phyloP scores from a whole-genome alignment of 2,888 invertebrate species.

The Parascotia fuliginaria region DNA sequence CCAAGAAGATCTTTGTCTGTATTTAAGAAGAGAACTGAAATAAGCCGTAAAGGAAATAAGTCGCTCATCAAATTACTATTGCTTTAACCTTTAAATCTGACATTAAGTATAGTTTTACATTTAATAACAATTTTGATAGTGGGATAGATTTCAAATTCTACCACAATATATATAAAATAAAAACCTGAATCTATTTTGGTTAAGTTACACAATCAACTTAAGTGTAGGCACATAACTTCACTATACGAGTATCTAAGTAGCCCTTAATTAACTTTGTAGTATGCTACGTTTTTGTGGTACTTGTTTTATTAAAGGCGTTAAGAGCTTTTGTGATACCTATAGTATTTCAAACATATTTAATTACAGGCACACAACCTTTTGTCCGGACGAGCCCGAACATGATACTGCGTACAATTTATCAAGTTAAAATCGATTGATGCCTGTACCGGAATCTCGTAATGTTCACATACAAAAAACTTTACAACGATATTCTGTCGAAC shows the following conservation, averaged over 20 bases:
- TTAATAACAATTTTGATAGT: no score
- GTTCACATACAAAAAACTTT: constrained; percentile 5
- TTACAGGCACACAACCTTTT: constrained; percentile 26
- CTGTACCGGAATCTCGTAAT: neutral
- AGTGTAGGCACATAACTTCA: constrained; percentile 1
- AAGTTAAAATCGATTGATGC: neutral
- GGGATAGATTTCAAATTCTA: constrained; percentile 4
- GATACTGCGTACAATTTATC: constrained; percentile 8
- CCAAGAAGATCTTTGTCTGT: no score
- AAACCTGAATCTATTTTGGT: constrained; percentile 2
- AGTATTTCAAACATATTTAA: constrained; percentile 40
- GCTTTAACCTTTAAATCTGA: no score
- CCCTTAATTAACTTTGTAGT: constrained; percentile 35
- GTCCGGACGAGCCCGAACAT: constrained; percentile 12
- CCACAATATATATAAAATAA: constrained; percentile 4
- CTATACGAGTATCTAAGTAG: constrained; percentile 25
- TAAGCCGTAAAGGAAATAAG: no score
- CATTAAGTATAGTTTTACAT: no score
- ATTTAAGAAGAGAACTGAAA: no score
- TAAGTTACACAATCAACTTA: constrained; percentile 7
- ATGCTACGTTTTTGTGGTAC: constrained; percentile 16
- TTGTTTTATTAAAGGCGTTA: constrained; percentile 38
- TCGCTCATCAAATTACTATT: no score
- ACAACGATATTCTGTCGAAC: constrained; percentile 4
- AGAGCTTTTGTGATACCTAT: constrained; percentile 26